Conservation (phyloP, 2,888 invertebrate species). For the Oligia strigilis region DNA sequence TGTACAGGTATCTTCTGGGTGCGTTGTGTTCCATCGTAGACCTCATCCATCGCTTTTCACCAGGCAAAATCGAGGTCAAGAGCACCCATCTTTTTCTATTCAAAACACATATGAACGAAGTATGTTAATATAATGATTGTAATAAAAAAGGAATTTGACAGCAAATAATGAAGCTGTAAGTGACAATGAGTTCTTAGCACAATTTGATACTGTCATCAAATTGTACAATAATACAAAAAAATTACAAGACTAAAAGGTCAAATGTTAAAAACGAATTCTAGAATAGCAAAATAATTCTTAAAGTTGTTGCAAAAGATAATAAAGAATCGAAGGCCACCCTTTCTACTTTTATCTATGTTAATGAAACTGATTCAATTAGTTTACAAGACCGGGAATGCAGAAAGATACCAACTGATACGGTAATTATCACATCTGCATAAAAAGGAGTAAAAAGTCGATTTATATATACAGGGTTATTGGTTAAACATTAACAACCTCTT, state of each 20-base stretch:
- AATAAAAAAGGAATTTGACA: too few relatives aligned
- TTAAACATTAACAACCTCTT: too few relatives aligned
- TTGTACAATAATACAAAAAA: background rate
- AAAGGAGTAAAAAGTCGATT: slow-evolving; percentile 16
- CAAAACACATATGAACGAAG: too few relatives aligned
- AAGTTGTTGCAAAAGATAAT: slow-evolving; percentile 18
- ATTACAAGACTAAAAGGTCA: background rate
- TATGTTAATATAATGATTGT: too few relatives aligned
- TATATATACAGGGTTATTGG: too few relatives aligned
- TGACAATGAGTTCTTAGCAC: too few relatives aligned
- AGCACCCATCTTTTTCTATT: too few relatives aligned
- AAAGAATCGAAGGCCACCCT: slow-evolving; percentile 15
- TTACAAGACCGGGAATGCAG: slow-evolving; percentile 35
- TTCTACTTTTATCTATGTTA: slow-evolving; percentile 40
- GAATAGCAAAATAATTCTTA: background rate
- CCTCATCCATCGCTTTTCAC: background rate
- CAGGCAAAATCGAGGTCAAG: background rate
- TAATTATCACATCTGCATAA: slow-evolving; percentile 48
- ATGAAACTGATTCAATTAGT: slow-evolving; percentile 48
- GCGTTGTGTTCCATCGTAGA: background rate
- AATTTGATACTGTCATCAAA: background rate
- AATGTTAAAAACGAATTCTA: background rate
- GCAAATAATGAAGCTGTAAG: too few relatives aligned
- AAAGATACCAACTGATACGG: slow-evolving; percentile 42
- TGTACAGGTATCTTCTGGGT: background rate